phyloP scores from a whole-genome alignment of 2,113 vertebrate genomes.

The Odontophorus gujanensis region DNA sequence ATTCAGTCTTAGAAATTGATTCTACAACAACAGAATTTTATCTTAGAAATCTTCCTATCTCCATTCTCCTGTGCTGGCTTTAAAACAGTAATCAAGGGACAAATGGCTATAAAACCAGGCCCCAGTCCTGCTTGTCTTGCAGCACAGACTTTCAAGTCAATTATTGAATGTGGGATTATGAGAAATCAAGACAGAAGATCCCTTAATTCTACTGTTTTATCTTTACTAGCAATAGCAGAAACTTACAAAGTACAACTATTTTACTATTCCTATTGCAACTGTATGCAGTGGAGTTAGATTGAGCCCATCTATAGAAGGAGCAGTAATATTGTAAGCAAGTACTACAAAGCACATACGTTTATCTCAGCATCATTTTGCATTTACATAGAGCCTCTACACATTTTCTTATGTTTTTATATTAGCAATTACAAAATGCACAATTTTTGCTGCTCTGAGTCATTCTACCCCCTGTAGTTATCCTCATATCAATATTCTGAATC shows the following conservation, averaged over 20 bases:
- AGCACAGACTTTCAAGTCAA: not conserved
- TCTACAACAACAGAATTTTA: not conserved
- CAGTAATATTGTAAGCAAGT: not conserved
- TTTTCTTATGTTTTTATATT: not conserved
- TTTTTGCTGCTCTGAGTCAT: not conserved
- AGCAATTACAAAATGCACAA: not conserved
- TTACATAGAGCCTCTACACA: not conserved
- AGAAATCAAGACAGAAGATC: not conserved
- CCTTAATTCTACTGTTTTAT: not conserved
- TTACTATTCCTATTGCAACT: not conserved
- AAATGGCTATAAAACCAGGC: not conserved
- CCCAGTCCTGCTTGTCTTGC: not conserved
- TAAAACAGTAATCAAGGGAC: not conserved
- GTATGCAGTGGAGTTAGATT: not conserved
- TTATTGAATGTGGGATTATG: not conserved
- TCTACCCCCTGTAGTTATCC: not conserved
- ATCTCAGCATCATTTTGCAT: not conserved
- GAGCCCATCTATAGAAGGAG: not conserved
- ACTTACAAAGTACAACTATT: not conserved
- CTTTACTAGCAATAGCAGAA: not conserved
- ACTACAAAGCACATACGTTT: not conserved
- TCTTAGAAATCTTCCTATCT: not conserved
- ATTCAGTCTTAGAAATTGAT: not conserved
- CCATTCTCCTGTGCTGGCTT: not conserved
- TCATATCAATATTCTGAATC: not conserved